Evolutionary conservation across 2,113 vertebrate genomes (phyloP).

Genomic region (Limanda limanda): DNA sequence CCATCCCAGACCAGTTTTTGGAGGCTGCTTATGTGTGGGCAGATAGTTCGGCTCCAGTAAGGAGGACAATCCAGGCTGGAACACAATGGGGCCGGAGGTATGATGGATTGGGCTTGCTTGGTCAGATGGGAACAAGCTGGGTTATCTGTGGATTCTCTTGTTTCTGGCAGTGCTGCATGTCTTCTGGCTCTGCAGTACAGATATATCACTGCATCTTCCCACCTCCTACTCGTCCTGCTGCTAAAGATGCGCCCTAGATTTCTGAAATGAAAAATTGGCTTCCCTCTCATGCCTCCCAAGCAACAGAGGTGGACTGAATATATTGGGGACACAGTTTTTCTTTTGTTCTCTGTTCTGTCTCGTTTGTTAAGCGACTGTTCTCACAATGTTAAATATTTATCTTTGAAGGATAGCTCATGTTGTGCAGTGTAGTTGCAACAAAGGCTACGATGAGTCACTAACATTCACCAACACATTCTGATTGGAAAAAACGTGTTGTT

Average conservation of each 20-base stretch:
- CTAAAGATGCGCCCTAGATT: conserved; percentile 54
- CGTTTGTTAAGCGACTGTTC: background rate
- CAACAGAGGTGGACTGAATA: conserved; percentile 25
- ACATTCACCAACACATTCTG: background rate
- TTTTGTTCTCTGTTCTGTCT: background rate
- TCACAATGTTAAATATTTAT: background rate
- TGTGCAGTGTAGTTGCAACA: background rate
- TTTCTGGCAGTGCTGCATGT: background rate
- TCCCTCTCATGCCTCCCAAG: conserved; percentile 24
- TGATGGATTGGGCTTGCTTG: conserved; percentile 72
- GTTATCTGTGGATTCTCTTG: conserved; percentile 25
- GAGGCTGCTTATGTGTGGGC: conserved; percentile 7
- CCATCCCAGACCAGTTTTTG: background rate
- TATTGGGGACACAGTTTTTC: conserved; percentile 10
- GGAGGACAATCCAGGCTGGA: conserved; percentile 53
- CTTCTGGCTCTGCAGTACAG: conserved; percentile 24
- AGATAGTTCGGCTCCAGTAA: conserved; percentile 41
- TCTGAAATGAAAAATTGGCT: conserved; percentile 43
- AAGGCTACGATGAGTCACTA: background rate
- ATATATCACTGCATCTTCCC: conserved; percentile 37
- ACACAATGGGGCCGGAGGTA: conserved; percentile 61
- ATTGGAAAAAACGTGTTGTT: background rate
- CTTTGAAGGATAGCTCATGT: conserved; percentile 2
- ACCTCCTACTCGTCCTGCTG: conserved; percentile 34
- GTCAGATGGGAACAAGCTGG: conserved; percentile 48